Evolutionary conservation across 2,888 invertebrate species (phyloP).

Genomic region (Spodoptera littoralis): DNA sequence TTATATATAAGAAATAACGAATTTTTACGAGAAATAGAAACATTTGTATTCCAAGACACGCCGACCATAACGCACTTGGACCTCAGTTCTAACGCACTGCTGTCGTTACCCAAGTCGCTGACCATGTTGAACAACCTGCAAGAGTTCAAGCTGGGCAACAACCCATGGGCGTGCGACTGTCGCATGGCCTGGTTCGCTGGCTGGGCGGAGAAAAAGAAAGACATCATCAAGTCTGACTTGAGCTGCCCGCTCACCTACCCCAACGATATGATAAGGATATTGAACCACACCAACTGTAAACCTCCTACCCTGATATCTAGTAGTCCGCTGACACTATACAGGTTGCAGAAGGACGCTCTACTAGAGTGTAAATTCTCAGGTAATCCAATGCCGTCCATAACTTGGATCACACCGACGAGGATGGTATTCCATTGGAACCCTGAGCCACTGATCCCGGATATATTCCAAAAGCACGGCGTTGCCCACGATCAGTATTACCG

Average conservation of each 20-base stretch:
- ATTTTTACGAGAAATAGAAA: conserved; percentile 89
- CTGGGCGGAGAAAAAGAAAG: conserved; percentile 86
- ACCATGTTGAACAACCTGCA: conserved; percentile 90
- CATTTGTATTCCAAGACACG: conserved; percentile 90
- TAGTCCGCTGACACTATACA: conserved; percentile 90
- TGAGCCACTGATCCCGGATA: conserved; percentile 90
- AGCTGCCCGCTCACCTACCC: conserved; percentile 91
- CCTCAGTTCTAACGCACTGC: conserved; percentile 91
- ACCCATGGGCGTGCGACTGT: conserved; percentile 96
- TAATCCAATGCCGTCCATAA: conserved; percentile 93
- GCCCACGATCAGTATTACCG: conserved; percentile 88
- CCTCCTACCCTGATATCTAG: conserved; percentile 89
- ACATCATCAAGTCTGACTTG: conserved; percentile 88
- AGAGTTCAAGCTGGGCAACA: conserved; percentile 91
- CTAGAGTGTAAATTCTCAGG: conserved; percentile 94
- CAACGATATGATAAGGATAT: conserved; percentile 91
- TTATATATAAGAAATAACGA: conserved; percentile 90
- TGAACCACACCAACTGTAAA: conserved; percentile 92
- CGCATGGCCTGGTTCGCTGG: conserved; percentile 93
- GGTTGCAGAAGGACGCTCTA: conserved; percentile 91
- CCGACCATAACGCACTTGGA: conserved; percentile 90
- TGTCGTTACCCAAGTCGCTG: conserved; percentile 92
- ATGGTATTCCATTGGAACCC: conserved; percentile 94
- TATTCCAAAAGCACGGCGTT: conserved; percentile 90
- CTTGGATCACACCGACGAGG: conserved; percentile 95